A percentile compares a stretch with the other conserved stretches of the same genome.
These are phyloP conservation scores for Balearica regulorum DNA, from an alignment of 2,797 vertebrate genomes.

Conservation along the genomic window DNA sequence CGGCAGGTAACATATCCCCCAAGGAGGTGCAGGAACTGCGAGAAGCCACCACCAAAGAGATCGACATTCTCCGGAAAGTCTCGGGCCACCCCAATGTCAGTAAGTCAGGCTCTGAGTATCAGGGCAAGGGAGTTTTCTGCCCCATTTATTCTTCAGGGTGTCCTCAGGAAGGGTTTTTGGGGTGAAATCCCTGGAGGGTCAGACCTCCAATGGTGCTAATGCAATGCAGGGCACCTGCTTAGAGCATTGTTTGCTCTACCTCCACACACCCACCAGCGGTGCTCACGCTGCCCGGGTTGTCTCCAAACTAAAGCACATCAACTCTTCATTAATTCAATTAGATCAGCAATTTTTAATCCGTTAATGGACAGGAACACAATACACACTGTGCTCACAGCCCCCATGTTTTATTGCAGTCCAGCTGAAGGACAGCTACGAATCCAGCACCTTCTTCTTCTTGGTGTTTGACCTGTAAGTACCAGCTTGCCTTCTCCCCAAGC, in stretches of 20 bases:
- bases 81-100: conserved; percentile 90
- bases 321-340: background rate
- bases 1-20: conserved; percentile 84
- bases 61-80: conserved; percentile 93
- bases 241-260: background rate
- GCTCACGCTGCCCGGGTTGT: background rate
- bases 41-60: conserved; percentile 89
- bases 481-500: background rate
- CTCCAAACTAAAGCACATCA: background rate
- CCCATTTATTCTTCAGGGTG: background rate
- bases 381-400: background rate
- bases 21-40: conserved; percentile 87
- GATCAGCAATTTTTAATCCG: background rate
- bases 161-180: background rate
- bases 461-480: conserved; percentile 96
- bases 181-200: background rate
- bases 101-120: conserved; percentile 72
- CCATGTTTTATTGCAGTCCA: conserved; percentile 83
- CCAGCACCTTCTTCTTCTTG: conserved; percentile 95
- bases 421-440: conserved; percentile 94
- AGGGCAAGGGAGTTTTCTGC: background rate
- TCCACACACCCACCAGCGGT: accelerated
- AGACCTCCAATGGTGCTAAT: background rate
- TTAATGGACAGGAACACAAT: background rate
- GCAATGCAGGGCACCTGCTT: accelerated